Conservation (phyloP, 2,797 vertebrate species). For the Pseudomugil gertrudae region DNA sequence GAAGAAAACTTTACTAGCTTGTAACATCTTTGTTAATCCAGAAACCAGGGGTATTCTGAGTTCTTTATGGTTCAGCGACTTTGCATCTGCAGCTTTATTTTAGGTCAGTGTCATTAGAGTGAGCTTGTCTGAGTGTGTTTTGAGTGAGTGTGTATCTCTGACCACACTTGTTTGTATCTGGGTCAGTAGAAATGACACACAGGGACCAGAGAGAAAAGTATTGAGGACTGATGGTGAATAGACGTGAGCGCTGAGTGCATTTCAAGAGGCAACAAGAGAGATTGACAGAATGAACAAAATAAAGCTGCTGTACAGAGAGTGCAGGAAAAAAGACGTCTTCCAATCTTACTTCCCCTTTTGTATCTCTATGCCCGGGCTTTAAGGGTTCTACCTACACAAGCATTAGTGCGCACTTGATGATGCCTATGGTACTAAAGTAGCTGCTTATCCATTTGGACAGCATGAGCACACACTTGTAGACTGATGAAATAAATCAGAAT, state of each 20-base stretch:
- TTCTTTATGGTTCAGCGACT: slow-evolving; percentile 29
- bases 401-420: slow-evolving; percentile 47
- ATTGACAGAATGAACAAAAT: slow-evolving; percentile 12
- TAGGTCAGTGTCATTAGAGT: slow-evolving; percentile 32
- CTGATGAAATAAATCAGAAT: slow-evolving; percentile 3
- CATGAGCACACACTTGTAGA: not conserved
- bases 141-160: slow-evolving; percentile 28
- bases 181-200: slow-evolving; percentile 52
- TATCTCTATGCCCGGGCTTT: not conserved
- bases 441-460: not conserved
- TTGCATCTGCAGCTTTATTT: slow-evolving; percentile 43
- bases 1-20: slow-evolving; percentile 49
- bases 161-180: slow-evolving; percentile 39
- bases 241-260: slow-evolving; percentile 35
- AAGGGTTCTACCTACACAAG: not conserved
- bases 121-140: slow-evolving; percentile 18
- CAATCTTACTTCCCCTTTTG: slow-evolving; percentile 1
- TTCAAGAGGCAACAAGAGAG: slow-evolving; percentile 36
- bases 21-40: slow-evolving; percentile 33
- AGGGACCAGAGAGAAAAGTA: slow-evolving; percentile 25
- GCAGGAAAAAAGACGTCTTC: no score
- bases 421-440: slow-evolving; percentile 17
- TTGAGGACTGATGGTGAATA: slow-evolving; percentile 32
- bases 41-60: slow-evolving; percentile 16
- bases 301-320: slow-evolving; percentile 2